A percentile compares a stretch with the other conserved stretches of the same genome.
phyloP scores from a whole-genome alignment of 2,888 invertebrate genomes.

The Cyclophora albipunctata region DNA sequence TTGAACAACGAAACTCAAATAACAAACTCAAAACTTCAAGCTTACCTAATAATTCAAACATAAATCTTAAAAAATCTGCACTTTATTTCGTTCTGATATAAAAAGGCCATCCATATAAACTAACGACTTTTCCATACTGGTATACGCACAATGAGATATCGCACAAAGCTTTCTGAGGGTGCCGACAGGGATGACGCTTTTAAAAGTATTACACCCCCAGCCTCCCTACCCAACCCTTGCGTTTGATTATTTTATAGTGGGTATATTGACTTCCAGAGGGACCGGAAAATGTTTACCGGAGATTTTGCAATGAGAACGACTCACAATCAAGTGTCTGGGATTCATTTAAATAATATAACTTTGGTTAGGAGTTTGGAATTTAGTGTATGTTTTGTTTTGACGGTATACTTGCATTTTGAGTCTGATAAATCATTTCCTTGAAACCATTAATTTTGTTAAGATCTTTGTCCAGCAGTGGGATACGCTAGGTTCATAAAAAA shows the following conservation, averaged over 20 bases:
- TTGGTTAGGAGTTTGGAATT: too few relatives aligned
- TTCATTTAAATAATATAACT: too few relatives aligned
- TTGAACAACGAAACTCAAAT: too few relatives aligned
- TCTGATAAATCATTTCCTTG: too few relatives aligned
- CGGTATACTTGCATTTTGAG: too few relatives aligned
- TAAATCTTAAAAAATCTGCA: neutral
- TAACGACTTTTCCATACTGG: constrained; percentile 40
- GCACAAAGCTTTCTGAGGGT: constrained; percentile 49
- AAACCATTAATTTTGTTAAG: too few relatives aligned
- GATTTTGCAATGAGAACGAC: constrained; percentile 3
- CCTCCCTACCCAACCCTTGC: constrained; percentile 34
- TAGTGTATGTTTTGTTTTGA: too few relatives aligned
- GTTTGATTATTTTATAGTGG: constrained; percentile 47
- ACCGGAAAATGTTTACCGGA: constrained; percentile 27
- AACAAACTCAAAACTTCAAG: too few relatives aligned
- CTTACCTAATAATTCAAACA: too few relatives aligned
- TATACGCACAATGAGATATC: constrained; percentile 50
- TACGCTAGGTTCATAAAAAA: too few relatives aligned
- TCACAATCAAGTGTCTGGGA: constrained; percentile 2
- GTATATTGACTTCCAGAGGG: constrained; percentile 36
- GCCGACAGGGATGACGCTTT: constrained; percentile 56
- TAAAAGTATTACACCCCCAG: constrained; percentile 66
- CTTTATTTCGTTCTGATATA: constrained; percentile 15
- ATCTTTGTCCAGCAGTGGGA: too few relatives aligned
- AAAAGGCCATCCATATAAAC: constrained; percentile 26